Conservation (phyloP, 2,797 vertebrate genomes). For the Crocidura indochinensis region DNA sequence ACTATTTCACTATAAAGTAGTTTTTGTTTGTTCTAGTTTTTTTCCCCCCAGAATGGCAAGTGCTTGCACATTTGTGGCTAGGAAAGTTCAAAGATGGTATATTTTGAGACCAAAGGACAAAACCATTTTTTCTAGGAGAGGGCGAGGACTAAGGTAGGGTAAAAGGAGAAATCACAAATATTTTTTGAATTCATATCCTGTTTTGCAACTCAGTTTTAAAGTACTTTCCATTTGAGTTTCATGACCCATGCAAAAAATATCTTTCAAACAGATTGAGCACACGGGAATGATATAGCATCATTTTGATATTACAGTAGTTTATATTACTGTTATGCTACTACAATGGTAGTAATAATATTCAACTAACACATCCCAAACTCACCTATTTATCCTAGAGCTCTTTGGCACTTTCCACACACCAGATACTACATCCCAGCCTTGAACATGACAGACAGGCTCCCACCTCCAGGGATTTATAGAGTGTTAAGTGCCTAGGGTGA, state of each 20-base stretch:
- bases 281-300: neutral
- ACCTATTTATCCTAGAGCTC: neutral
- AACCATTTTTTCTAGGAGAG: neutral
- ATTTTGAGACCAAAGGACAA: conserved; percentile 1
- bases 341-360: neutral
- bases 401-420: neutral
- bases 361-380: neutral
- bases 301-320: too few relatives aligned
- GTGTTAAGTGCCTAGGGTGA: neutral
- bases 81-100: neutral
- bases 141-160: neutral
- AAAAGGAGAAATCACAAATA: neutral
- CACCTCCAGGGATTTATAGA: neutral
- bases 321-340: neutral
- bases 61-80: neutral
- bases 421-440: too few relatives aligned
- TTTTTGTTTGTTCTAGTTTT: neutral
- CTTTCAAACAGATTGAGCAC: neutral
- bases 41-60: neutral
- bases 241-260: conserved; percentile 45
- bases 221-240: conserved; percentile 50
- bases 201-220: conserved; percentile 37
- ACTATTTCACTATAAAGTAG: conserved; percentile 44
- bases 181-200: neutral
- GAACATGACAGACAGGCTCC: neutral